phyloP scores from a whole-genome alignment of 1,140 invertebrate genomes.

The Aphidius gifuensis region DNA sequence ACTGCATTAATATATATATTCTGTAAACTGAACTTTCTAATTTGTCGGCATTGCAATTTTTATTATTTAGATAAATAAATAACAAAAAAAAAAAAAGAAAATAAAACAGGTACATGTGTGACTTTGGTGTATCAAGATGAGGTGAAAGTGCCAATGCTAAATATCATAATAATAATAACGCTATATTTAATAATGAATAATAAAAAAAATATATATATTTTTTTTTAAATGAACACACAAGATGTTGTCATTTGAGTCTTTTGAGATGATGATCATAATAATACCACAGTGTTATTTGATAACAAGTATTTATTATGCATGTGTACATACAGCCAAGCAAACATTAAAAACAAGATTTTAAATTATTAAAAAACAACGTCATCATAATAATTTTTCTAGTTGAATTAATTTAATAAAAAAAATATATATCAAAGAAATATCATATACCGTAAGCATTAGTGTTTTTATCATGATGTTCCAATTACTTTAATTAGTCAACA shows the following conservation, averaged over 20 bases:
- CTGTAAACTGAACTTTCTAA: constrained; percentile 14
- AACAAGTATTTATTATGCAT: background rate
- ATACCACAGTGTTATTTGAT: too few relatives aligned
- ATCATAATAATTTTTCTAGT: background rate
- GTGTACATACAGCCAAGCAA: too few relatives aligned
- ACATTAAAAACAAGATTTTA: background rate
- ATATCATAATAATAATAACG: too few relatives aligned
- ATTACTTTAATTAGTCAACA: constrained; percentile 1
- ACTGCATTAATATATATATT: constrained; percentile 12
- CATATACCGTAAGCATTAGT: background rate
- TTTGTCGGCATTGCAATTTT: constrained; percentile 18
- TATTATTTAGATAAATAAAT: background rate
- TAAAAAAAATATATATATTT: too few relatives aligned
- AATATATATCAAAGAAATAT: background rate
- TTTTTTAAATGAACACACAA: too few relatives aligned
- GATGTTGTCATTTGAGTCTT: too few relatives aligned
- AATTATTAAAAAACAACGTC: background rate
- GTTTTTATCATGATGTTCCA: constrained; percentile 2
- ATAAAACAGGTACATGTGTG: background rate
- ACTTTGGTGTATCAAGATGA: background rate
- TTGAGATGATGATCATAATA: too few relatives aligned
- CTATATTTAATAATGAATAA: too few relatives aligned
- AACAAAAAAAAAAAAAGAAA: background rate
- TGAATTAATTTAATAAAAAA: background rate
- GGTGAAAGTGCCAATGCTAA: constrained; percentile 17